These are phyloP conservation scores for Eudyptes chrysolophus DNA, from an alignment of 2,113 vertebrate species.

Conservation along the genomic window DNA sequence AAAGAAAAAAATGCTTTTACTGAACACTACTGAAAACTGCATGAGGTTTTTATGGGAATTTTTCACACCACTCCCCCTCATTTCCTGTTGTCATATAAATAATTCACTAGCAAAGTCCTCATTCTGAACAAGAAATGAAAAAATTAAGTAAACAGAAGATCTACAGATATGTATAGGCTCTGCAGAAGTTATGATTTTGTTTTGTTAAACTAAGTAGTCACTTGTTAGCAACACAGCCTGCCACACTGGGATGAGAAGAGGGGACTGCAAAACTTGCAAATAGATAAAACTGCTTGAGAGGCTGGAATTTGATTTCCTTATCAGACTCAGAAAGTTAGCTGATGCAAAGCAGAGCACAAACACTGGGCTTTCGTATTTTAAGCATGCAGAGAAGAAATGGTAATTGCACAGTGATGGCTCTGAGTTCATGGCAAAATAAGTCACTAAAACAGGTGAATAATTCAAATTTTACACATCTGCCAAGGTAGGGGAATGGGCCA, in stretches of 20 bases:
- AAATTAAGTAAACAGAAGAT: conserved; percentile 29
- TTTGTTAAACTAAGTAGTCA: neutral
- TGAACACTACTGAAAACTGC: conserved; percentile 19
- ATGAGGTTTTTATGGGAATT: conserved; percentile 29
- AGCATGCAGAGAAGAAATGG: neutral
- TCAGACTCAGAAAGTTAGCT: neutral
- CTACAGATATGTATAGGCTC: neutral
- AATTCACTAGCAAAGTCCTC: conserved; percentile 59
- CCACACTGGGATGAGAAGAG: neutral
- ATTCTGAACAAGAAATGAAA: conserved; percentile 33
- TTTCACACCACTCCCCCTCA: conserved; percentile 5
- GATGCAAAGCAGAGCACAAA: neutral
- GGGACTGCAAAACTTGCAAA: neutral
- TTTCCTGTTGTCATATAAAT: conserved; percentile 68
- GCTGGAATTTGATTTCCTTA: conserved; percentile 50
- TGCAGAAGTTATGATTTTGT: neutral
- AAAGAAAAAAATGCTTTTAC: conserved; percentile 24
- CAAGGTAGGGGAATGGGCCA: neutral
- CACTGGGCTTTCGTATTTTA: neutral
- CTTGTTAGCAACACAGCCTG: neutral
- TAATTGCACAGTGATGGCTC: neutral
- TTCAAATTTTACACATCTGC: neutral
- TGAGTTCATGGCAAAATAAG: conserved; percentile 2
- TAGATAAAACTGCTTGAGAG: neutral
- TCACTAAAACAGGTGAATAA: conserved; percentile 25